These are phyloP conservation scores for Lates japonicus DNA, from an alignment of 2,797 vertebrate genomes.

Conservation along the genomic window DNA sequence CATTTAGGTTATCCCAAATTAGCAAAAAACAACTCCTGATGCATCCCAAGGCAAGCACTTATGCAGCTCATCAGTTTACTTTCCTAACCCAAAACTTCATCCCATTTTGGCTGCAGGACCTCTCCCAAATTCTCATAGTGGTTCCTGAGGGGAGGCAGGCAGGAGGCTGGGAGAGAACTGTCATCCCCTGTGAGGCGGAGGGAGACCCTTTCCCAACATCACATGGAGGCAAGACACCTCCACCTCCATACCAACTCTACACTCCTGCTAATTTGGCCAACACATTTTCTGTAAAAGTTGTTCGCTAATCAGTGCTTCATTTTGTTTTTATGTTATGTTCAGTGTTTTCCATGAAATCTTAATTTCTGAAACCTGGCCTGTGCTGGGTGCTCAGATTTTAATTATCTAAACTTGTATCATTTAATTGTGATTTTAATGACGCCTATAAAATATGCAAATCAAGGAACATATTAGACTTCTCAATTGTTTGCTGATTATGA, in stretches of 20 bases:
- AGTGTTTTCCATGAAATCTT: slow-evolving; percentile 23
- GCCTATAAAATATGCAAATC: slow-evolving; percentile 60
- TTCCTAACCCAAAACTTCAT: neutral
- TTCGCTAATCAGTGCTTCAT: neutral
- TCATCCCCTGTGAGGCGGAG: slow-evolving; percentile 97
- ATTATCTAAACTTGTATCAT: slow-evolving; percentile 31
- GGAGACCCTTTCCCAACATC: slow-evolving; percentile 98
- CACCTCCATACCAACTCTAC: neutral
- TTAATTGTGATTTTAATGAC: slow-evolving; percentile 65
- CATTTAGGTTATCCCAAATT: neutral
- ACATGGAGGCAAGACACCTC: slow-evolving; percentile 91
- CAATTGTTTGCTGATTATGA: slow-evolving; percentile 52
- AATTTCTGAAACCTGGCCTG: neutral
- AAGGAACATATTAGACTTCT: slow-evolving; percentile 44
- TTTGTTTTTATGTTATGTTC: neutral
- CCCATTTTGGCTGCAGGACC: slow-evolving; percentile 85
- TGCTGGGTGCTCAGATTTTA: slow-evolving; percentile 28
- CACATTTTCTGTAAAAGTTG: neutral
- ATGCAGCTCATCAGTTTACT: neutral
- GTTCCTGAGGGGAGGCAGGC: slow-evolving; percentile 99
- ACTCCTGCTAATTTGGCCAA: neutral
- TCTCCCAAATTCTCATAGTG: slow-evolving; percentile 99
- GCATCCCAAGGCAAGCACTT: neutral
- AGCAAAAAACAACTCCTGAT: neutral
- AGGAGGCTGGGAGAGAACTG: slow-evolving; percentile 98